phyloP scores from a whole-genome alignment of 2,888 invertebrate genomes.

The Drosophila infuscata region DNA sequence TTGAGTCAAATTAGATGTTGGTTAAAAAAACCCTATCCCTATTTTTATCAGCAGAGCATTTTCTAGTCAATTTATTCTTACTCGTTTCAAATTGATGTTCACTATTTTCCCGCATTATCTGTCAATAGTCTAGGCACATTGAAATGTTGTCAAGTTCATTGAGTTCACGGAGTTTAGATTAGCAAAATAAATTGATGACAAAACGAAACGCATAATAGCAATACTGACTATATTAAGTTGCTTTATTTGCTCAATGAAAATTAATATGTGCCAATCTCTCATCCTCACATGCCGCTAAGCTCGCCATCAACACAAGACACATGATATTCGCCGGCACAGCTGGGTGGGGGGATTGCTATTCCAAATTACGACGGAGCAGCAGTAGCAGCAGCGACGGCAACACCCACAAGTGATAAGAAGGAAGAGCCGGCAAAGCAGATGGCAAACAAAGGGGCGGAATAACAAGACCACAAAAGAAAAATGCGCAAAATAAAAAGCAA shows the following conservation, averaged over 20 bases:
- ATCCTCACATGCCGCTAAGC: constrained; percentile 37
- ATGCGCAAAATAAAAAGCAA: constrained; percentile 23
- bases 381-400: constrained; percentile 1
- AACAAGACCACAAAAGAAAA: constrained; percentile 41
- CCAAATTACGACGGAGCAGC: constrained; percentile 38
- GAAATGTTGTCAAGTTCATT: background rate
- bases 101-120: background rate
- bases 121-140: background rate
- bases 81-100: background rate
- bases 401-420: constrained; percentile 30
- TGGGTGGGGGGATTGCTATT: constrained; percentile 25
- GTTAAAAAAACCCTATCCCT: too few relatives aligned
- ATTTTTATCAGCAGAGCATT: background rate
- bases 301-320: constrained; percentile 22
- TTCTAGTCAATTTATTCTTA: background rate
- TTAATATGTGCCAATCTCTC: constrained; percentile 49
- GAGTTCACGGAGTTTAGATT: background rate
- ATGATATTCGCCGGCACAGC: constrained; percentile 8
- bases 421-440: constrained; percentile 22
- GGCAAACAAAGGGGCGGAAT: constrained; percentile 51
- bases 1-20: background rate
- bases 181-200: constrained; percentile 5
- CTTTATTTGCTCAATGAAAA: constrained; percentile 58
- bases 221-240: constrained; percentile 38
- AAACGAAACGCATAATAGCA: constrained; percentile 12